A percentile compares a stretch with the other conserved stretches of the same genome.
Evolutionary conservation across 2,113 vertebrate genomes (phyloP).

Genomic region (Rhabdornis inornatus): DNA sequence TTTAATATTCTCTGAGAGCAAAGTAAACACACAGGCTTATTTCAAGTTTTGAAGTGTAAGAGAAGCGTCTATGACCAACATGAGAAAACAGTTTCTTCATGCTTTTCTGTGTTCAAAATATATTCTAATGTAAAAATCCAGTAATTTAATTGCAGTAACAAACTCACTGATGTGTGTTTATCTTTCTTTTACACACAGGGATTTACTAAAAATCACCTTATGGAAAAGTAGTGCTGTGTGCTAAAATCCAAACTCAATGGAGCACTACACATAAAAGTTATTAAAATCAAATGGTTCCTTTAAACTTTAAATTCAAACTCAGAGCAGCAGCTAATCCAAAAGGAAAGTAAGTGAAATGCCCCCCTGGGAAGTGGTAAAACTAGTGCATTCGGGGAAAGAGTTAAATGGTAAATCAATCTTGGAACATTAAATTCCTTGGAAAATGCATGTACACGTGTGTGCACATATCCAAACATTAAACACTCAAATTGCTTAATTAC

Average conservation of each 20-base stretch:
- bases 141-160: conserved; percentile 89
- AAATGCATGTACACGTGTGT: not conserved
- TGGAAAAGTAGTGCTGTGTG: conserved; percentile 76
- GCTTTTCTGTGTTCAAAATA: conserved; percentile 78
- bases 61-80: conserved; percentile 73
- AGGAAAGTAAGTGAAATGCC: conserved; percentile 70
- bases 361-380: conserved; percentile 58
- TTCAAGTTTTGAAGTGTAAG: conserved; percentile 64
- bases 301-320: conserved; percentile 81
- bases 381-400: not conserved
- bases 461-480: not conserved
- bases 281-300: conserved; percentile 84
- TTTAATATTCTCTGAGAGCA: conserved; percentile 39
- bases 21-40: conserved; percentile 47
- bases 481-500: not conserved
- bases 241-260: conserved; percentile 80
- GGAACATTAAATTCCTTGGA: not conserved
- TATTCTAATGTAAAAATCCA: conserved; percentile 80
- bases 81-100: conserved; percentile 68
- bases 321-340: conserved; percentile 77
- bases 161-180: conserved; percentile 89
- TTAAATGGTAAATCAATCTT: conserved; percentile 3
- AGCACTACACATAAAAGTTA: conserved; percentile 81
- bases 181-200: conserved; percentile 87
- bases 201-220: conserved; percentile 88